A percentile compares a stretch with the other conserved stretches of the same genome.
Conservation (phyloP, 1,140 invertebrate species). For the Rhagoletis zephyria region DNA sequence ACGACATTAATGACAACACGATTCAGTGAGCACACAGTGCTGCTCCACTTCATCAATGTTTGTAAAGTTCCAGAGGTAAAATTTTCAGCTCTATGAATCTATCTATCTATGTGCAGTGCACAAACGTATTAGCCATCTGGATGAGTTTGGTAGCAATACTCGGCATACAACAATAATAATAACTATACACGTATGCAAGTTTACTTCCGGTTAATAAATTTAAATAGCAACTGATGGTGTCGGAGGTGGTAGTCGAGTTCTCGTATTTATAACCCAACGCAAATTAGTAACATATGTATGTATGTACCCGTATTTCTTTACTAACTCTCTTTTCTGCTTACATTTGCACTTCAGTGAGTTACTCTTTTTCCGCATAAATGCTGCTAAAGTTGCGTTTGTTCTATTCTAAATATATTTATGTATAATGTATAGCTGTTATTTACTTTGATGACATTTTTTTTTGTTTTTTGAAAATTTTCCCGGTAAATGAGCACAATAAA, state of each 20-base stretch:
- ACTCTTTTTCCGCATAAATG: background rate
- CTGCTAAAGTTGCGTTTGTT: background rate
- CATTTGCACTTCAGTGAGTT: constrained; percentile 27
- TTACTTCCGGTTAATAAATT: constrained; percentile 51
- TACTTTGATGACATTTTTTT: background rate
- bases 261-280: background rate
- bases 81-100: constrained; percentile 15
- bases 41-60: background rate
- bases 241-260: background rate
- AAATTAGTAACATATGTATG: background rate
- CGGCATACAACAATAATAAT: constrained; percentile 37
- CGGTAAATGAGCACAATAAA: background rate
- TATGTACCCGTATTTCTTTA: background rate
- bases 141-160: background rate
- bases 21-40: constrained; percentile 31
- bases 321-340: constrained; percentile 28
- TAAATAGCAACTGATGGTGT: constrained; percentile 12
- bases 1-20: constrained; percentile 51
- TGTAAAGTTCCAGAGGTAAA: background rate
- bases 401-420: background rate
- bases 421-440: background rate
- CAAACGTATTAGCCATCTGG: constrained; percentile 4
- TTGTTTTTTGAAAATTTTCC: background rate
- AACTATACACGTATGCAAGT: constrained; percentile 14
- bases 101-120: background rate